Percentiles rank a stretch among this genome's conserved stretches.
These are phyloP conservation scores for Papilio protenor DNA, from an alignment of 2,888 invertebrate species.

Conservation along the genomic window DNA sequence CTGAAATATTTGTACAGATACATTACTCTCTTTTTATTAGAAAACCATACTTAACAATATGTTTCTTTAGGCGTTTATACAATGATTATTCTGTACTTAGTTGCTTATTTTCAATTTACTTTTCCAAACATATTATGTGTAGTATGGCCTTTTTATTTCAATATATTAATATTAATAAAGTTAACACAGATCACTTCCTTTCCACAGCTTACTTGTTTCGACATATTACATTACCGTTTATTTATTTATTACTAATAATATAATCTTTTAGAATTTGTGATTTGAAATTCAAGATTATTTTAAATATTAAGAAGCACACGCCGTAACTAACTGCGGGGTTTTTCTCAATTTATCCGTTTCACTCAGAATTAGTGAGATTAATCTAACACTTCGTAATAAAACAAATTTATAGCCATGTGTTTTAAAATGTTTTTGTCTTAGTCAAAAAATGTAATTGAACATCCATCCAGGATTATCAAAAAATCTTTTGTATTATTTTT, in stretches of 20 bases:
- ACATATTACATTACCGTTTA: too few relatives aligned
- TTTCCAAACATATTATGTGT: too few relatives aligned
- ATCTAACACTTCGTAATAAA: not conserved
- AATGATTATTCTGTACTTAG: too few relatives aligned
- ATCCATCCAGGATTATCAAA: not conserved
- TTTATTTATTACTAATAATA: not conserved
- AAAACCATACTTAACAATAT: not conserved
- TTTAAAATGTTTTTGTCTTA: not conserved
- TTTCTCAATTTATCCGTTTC: constrained; percentile 13
- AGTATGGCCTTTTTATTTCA: too few relatives aligned
- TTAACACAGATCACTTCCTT: too few relatives aligned
- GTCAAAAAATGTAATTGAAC: not conserved
- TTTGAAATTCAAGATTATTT: not conserved
- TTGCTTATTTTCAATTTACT: too few relatives aligned
- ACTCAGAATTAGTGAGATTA: constrained; percentile 12
- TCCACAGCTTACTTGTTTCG: too few relatives aligned
- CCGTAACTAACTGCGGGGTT: constrained; percentile 40
- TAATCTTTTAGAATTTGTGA: not conserved
- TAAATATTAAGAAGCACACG: constrained; percentile 22
- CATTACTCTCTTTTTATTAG: not conserved
- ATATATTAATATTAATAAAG: too few relatives aligned
- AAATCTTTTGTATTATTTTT: not conserved
- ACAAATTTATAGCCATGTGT: not conserved
- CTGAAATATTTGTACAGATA: not conserved
- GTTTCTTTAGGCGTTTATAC: not conserved